Conservation (phyloP, 2,888 invertebrate species). For the Buathra laborator region DNA sequence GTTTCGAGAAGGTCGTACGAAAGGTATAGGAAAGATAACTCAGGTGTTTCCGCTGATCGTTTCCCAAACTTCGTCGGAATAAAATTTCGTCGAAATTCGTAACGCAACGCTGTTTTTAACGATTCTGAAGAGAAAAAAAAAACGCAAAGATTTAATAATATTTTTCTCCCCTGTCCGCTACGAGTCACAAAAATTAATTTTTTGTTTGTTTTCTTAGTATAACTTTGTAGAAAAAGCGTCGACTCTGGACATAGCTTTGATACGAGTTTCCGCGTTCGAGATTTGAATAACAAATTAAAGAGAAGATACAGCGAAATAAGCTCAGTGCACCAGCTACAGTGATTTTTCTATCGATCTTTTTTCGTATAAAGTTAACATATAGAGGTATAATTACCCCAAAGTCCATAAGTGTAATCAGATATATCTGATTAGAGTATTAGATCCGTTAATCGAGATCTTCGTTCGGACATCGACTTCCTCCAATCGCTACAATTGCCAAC, state of each 20-base stretch:
- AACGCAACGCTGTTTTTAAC: too few species aligned
- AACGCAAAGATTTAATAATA: slow-evolving; percentile 31
- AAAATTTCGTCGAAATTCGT: background rate
- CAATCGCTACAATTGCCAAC: background rate
- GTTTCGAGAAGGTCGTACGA: slow-evolving; percentile 93
- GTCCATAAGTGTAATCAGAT: background rate
- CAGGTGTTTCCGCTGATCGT: slow-evolving; percentile 88
- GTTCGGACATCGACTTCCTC: slow-evolving; percentile 21
- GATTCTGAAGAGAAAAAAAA: slow-evolving; percentile 8
- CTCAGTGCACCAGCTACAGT: background rate
- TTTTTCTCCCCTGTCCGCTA: background rate
- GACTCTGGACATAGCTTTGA: background rate
- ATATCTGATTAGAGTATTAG: slow-evolving; percentile 16
- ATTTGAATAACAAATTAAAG: slow-evolving; percentile 1
- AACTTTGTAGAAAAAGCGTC: slow-evolving; percentile 10
- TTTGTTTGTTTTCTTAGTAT: slow-evolving; percentile 40
- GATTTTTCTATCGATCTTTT: slow-evolving; percentile 16
- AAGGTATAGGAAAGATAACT: slow-evolving; percentile 94
- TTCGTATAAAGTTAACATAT: slow-evolving; percentile 1
- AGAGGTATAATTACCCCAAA: background rate
- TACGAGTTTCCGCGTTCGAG: slow-evolving; percentile 13
- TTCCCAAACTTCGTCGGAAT: slow-evolving; percentile 65
- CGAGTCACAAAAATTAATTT: slow-evolving; percentile 16
- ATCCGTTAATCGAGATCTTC: slow-evolving; percentile 24
- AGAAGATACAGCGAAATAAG: background rate